Evolutionary conservation across 2,797 vertebrate species (phyloP).

Genomic region (Acridotheres tristis): DNA sequence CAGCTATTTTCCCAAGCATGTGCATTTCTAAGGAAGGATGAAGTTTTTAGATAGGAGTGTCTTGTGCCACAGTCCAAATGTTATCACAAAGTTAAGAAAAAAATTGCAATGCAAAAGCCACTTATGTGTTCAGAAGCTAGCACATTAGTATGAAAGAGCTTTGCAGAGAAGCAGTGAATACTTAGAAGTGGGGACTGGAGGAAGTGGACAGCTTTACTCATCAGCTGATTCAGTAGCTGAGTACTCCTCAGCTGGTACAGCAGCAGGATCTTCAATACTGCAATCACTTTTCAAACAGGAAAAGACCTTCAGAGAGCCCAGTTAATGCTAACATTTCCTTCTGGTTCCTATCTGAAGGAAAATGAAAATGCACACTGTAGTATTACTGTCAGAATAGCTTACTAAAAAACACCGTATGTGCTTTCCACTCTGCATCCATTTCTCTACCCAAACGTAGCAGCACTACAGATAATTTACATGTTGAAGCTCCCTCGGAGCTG

Average conservation of each 20-base stretch:
- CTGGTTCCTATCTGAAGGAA: slow-evolving; percentile 43
- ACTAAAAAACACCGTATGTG: not conserved
- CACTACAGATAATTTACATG: not conserved
- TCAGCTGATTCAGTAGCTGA: slow-evolving; percentile 60
- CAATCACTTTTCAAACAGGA: slow-evolving; percentile 42
- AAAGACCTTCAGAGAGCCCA: slow-evolving; percentile 41
- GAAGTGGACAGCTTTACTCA: slow-evolving; percentile 50
- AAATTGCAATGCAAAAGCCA: not conserved
- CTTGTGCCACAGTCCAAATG: not conserved
- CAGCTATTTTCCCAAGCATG: not conserved
- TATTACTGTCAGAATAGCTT: not conserved
- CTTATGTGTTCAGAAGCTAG: not conserved
- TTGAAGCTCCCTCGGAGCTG: not conserved
- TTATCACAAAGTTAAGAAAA: not conserved
- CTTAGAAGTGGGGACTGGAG: slow-evolving; percentile 14
- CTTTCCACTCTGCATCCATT: not conserved
- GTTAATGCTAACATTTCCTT: slow-evolving; percentile 43
- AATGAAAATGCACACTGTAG: slow-evolving; percentile 12
- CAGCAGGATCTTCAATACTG: slow-evolving; percentile 36
- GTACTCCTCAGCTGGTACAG: slow-evolving; percentile 48
- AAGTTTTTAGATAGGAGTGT: not conserved
- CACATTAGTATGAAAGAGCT: not conserved
- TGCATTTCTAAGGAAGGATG: not conserved
- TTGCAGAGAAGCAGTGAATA: slow-evolving; percentile 18
- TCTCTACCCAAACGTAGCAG: not conserved